Conservation (phyloP, 2,888 invertebrate genomes). For the Scaptomyza caliginosa region DNA sequence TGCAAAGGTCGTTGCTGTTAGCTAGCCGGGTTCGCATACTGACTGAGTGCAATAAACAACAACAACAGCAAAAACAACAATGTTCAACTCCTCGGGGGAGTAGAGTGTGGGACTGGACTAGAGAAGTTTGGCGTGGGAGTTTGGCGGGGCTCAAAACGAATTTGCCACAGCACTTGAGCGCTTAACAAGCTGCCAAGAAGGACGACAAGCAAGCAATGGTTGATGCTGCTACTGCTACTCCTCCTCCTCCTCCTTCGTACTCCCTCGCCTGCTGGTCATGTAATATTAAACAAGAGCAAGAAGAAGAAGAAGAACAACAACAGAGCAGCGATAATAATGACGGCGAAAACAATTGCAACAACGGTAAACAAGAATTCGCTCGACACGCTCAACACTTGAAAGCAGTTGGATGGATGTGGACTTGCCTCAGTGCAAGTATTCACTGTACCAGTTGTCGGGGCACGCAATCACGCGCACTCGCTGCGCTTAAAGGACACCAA, state of each 20-base stretch:
- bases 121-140: slow-evolving; percentile 10
- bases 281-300: slow-evolving; percentile 41
- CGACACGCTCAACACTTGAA: slow-evolving; percentile 76
- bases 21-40: slow-evolving; percentile 43
- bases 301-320: slow-evolving; percentile 22
- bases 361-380: slow-evolving; percentile 79
- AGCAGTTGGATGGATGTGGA: slow-evolving; percentile 12
- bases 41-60: slow-evolving; percentile 66
- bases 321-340: slow-evolving; percentile 70
- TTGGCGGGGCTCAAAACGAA: slow-evolving; percentile 76
- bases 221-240: not conserved
- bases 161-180: slow-evolving; percentile 80
- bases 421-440: slow-evolving; percentile 18
- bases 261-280: slow-evolving; percentile 58
- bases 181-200: slow-evolving; percentile 69
- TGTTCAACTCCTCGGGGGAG: slow-evolving; percentile 2
- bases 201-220: slow-evolving; percentile 29
- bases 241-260: not conserved
- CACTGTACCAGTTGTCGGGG: slow-evolving; percentile 28
- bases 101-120: slow-evolving; percentile 39
- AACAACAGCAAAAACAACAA: slow-evolving; percentile 46
- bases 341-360: slow-evolving; percentile 76
- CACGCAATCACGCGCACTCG: slow-evolving; percentile 74
- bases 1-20: slow-evolving; percentile 49
- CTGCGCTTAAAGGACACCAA: slow-evolving; percentile 33